Conservation (phyloP, 2,888 invertebrate species). For the Dioctria rufipes region DNA sequence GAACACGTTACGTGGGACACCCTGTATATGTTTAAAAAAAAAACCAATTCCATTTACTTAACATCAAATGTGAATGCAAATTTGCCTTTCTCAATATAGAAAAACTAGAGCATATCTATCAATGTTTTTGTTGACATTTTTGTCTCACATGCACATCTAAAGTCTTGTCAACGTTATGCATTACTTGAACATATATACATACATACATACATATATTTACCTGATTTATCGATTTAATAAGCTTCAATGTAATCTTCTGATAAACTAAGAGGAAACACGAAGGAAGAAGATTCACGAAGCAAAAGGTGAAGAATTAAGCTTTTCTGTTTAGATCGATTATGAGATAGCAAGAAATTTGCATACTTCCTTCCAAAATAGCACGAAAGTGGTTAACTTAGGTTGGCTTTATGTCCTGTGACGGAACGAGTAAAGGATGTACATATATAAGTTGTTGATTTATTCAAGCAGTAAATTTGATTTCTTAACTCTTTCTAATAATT, state of each 20-base stretch:
- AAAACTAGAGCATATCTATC: too few species aligned
- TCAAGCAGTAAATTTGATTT: constrained; percentile 1
- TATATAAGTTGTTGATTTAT: not conserved
- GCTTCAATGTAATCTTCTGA: constrained; percentile 34
- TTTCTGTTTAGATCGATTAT: constrained; percentile 18
- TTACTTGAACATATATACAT: too few species aligned
- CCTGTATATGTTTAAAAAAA: too few species aligned
- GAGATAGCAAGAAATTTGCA: constrained; percentile 19
- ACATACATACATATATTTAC: not conserved
- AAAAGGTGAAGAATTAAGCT: not conserved
- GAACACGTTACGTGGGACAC: too few species aligned
- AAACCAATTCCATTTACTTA: too few species aligned
- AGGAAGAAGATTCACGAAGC: not conserved
- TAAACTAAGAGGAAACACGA: not conserved
- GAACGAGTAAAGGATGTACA: not conserved
- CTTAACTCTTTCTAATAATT: not conserved
- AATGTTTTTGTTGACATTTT: too few species aligned
- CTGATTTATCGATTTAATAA: constrained; percentile 52
- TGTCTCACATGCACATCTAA: too few species aligned
- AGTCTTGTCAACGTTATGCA: too few species aligned
- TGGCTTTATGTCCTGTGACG: not conserved
- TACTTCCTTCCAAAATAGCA: constrained; percentile 33
- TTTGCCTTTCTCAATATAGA: too few species aligned
- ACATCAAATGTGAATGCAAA: too few species aligned
- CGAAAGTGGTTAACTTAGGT: not conserved